A percentile compares a stretch with the other conserved stretches of the same genome.
Evolutionary conservation across 2,888 invertebrate genomes (phyloP).

Genomic region (Dioctria rufipes): DNA sequence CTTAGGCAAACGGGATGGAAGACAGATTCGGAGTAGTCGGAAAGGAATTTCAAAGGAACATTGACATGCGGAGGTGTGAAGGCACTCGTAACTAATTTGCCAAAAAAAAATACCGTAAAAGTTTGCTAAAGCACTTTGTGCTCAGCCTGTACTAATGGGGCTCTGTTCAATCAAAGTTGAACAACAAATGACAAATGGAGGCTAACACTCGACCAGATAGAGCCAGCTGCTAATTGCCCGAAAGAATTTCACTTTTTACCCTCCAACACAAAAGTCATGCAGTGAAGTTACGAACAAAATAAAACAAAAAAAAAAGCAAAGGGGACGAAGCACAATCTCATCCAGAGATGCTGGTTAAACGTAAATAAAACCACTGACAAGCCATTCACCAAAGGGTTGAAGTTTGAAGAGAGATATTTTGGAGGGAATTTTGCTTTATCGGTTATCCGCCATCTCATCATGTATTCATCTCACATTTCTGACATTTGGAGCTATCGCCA

Average conservation of each 20-base stretch:
- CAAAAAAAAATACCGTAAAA: constrained; percentile 13
- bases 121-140: not conserved
- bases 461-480: constrained; percentile 50
- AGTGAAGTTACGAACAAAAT: not conserved
- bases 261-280: not conserved
- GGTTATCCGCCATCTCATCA: constrained; percentile 48
- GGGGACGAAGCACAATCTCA: not conserved
- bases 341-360: not conserved
- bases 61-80: not conserved
- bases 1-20: not conserved
- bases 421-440: constrained; percentile 38
- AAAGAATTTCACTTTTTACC: not conserved
- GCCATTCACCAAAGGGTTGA: constrained; percentile 43
- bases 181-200: constrained; percentile 20
- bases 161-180: constrained; percentile 35
- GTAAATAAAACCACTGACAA: constrained; percentile 41
- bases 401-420: constrained; percentile 43
- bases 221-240: constrained; percentile 38
- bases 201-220: constrained; percentile 32
- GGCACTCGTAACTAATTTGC: constrained; percentile 24
- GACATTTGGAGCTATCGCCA: constrained; percentile 46
- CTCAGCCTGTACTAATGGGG: not conserved
- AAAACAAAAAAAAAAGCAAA: not conserved
- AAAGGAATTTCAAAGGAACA: not conserved
- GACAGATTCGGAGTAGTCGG: no score